phyloP scores from a whole-genome alignment of 1,140 invertebrate genomes.

The Planococcus citri region DNA sequence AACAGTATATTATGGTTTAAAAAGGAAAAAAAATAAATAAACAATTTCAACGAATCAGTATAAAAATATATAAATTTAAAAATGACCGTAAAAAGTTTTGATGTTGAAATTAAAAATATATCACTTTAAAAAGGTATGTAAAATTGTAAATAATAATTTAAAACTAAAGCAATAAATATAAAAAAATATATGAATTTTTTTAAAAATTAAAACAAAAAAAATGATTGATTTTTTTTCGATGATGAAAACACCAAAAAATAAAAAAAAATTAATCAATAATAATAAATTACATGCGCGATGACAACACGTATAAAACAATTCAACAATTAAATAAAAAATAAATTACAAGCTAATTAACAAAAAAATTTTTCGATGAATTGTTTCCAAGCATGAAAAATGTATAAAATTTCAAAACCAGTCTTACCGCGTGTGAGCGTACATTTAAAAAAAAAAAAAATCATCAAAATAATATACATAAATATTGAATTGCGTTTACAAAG shows the following conservation, averaged over 20 bases:
- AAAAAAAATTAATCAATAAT: no score
- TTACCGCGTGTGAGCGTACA: neutral
- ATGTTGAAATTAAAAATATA: slow-evolving; percentile 8
- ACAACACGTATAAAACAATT: neutral
- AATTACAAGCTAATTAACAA: neutral
- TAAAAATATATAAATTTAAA: slow-evolving; percentile 3
- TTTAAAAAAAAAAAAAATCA: neutral
- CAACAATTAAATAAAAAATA: slow-evolving; percentile 1
- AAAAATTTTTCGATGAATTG: neutral
- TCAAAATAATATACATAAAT: neutral
- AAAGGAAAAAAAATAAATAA: neutral
- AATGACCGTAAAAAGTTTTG: slow-evolving; percentile 7
- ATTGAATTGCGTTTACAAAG: no score
- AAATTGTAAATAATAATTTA: neutral
- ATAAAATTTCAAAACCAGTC: neutral
- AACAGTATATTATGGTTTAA: neutral
- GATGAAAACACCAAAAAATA: neutral
- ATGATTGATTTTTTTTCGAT: neutral
- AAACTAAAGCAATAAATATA: slow-evolving; percentile 1
- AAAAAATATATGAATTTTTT: neutral
- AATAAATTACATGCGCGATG: neutral
- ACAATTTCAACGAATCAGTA: neutral
- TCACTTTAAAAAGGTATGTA: neutral
- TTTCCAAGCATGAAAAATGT: neutral
- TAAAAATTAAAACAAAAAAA: neutral